Base-by-base conservation (phyloP, 1,140 invertebrate species). In the Bacillus rossius region DNA sequence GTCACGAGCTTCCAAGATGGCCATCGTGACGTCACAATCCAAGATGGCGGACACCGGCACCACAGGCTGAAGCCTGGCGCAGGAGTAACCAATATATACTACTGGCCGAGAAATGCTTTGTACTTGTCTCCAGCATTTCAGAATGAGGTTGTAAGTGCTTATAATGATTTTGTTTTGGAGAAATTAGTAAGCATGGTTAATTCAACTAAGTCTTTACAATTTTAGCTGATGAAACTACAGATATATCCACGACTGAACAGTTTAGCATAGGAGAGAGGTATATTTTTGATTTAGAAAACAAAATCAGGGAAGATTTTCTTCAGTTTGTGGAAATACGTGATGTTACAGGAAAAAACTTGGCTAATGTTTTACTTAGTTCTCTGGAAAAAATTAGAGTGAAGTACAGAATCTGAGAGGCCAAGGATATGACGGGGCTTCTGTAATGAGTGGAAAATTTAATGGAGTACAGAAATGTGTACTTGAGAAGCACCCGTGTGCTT, bases 391-490 rank as follows among this genome's bases (percentile, higher is more conserved):
- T 60, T 34, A 25, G 56, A 13, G 19, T 62, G 48, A 53, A 23
- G 38, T 64, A 53, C 52, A 62, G n/a, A 34, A 42, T 47, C 22
- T 67, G 23, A 26, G 57, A 42, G 63, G 63, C 1, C 65, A 66
- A 61, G 65, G 60, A 8, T 69, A 68, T 62, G 66, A 68, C 60
- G 65, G 63, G n/a, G 64, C 61, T 43, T 23, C 59, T 61, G 56
- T 56, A 16, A 67, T 68, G 61, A 55, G 41, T 65, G 67, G 67
- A 13, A 59, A 61, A 53, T 53, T 62, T 19, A 63, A 61, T 53
- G 64, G 65, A 56, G 66, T 66, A 16, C 55, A 67, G 43, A 42
- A 57, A 40, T 41, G 37, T 48, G 62, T 68, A 14, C 42, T 42
- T 40, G 43, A 60, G 19, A 60, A 64, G 45, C 52, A 65, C 55